Conservation (phyloP, 1,140 invertebrate genomes). For the Mylabris phalerata region DNA sequence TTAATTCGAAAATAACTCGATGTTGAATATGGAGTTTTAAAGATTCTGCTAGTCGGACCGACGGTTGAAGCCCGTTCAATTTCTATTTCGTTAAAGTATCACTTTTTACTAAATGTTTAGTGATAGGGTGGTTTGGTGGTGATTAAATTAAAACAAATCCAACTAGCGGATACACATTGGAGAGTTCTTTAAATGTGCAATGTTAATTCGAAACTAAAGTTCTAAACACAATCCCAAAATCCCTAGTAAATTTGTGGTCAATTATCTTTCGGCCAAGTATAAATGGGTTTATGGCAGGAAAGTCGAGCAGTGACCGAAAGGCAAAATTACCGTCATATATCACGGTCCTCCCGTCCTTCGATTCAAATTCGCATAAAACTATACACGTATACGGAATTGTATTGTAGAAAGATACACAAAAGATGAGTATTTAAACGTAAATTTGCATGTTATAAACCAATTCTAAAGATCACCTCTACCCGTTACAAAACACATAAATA, state of each 20-base stretch:
- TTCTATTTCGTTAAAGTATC: too few species aligned
- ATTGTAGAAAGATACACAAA: neutral
- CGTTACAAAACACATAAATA: too few species aligned
- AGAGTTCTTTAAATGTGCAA: slow-evolving; percentile 13
- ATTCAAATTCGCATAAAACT: slow-evolving; percentile 19
- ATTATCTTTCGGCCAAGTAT: slow-evolving; percentile 39
- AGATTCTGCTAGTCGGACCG: too few species aligned
- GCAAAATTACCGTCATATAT: slow-evolving; percentile 37
- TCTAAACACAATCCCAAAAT: slow-evolving; percentile 32
- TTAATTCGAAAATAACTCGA: too few species aligned
- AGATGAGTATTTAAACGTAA: slow-evolving; percentile 3
- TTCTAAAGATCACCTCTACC: too few species aligned
- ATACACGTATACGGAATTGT: too few species aligned
- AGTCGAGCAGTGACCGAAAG: slow-evolving; percentile 33
- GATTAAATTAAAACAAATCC: too few species aligned
- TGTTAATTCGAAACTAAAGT: slow-evolving; percentile 29
- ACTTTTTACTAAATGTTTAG: too few species aligned
- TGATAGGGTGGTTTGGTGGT: too few species aligned
- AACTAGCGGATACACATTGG: neutral
- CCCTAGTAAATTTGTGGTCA: slow-evolving; percentile 37
- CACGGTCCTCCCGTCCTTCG: slow-evolving; percentile 22
- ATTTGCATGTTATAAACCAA: slow-evolving; percentile 11
- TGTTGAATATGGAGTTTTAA: too few species aligned
- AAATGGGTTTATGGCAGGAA: slow-evolving; percentile 38
- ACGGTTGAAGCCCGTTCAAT: too few species aligned